These are phyloP conservation scores for Ficedula albicollis DNA, from an alignment of 2,797 vertebrate genomes.

Conservation along the genomic window DNA sequence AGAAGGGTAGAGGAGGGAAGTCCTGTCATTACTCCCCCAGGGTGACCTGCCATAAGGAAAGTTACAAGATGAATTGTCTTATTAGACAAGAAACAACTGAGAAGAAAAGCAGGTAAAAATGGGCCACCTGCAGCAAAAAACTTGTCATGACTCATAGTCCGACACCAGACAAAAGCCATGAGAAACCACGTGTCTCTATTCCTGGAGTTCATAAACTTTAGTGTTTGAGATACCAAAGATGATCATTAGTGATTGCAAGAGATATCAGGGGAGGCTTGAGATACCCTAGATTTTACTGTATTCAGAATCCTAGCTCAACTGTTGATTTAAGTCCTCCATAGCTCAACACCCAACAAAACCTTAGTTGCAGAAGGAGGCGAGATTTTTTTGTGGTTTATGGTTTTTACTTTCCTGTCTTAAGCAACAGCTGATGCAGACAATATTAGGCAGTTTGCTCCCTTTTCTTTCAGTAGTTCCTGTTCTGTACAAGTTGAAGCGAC, in stretches of 20 bases:
- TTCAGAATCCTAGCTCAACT: not conserved
- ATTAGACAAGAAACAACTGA: not conserved
- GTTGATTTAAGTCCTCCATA: not conserved
- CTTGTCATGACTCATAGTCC: not conserved
- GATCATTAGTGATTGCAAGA: not conserved
- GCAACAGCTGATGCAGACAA: not conserved
- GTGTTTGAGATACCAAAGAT: not conserved
- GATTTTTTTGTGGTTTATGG: not conserved
- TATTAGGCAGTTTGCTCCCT: not conserved
- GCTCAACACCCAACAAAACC: not conserved
- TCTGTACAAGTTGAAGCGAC: not conserved
- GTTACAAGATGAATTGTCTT: not conserved
- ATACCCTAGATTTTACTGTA: not conserved
- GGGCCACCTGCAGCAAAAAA: not conserved
- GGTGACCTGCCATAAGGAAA: not conserved
- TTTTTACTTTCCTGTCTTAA: not conserved
- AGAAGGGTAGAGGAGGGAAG: not conserved
- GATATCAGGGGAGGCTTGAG: not conserved
- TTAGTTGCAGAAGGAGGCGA: not conserved
- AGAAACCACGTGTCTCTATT: not conserved
- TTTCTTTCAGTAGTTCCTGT: not conserved
- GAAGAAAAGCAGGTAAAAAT: not conserved
- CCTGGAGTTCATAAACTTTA: not conserved
- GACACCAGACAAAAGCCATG: not conserved
- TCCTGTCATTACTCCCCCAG: not conserved